phyloP scores from a whole-genome alignment of 2,797 vertebrate genomes.

The Ispidina lecontei region DNA sequence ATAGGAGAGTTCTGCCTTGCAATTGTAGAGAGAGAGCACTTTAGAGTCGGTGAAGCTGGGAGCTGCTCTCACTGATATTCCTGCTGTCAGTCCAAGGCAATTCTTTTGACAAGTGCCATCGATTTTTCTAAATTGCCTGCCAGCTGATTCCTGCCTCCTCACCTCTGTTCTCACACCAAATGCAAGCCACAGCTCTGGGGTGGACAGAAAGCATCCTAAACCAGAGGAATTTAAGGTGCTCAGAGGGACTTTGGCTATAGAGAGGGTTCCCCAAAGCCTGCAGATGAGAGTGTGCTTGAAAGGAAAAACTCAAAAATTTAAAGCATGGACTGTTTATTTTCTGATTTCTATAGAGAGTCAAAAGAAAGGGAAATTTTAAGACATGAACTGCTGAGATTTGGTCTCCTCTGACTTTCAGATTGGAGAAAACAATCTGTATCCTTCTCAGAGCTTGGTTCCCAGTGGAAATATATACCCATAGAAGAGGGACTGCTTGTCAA shows the following conservation, averaged over 20 bases:
- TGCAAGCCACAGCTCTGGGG: neutral
- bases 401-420: neutral
- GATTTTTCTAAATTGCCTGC: constrained; percentile 32
- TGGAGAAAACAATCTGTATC: neutral
- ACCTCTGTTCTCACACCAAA: neutral
- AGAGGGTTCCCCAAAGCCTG: neutral
- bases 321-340: neutral
- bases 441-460: neutral
- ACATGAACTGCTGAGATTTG: neutral
- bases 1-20: neutral
- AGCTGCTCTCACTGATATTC: neutral
- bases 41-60: neutral
- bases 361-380: constrained; percentile 2
- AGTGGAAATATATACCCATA: neutral
- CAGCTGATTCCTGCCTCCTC: neutral
- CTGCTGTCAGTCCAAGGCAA: neutral
- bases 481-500: neutral
- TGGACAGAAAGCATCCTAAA: neutral
- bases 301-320: neutral
- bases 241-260: rapidly evolving
- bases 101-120: neutral
- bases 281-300: neutral
- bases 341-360: neutral
- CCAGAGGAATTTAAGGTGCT: neutral
- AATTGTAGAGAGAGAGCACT: neutral